Evolutionary conservation across 1,140 invertebrate species (phyloP).

Genomic region (Eurosta solidaginis): DNA sequence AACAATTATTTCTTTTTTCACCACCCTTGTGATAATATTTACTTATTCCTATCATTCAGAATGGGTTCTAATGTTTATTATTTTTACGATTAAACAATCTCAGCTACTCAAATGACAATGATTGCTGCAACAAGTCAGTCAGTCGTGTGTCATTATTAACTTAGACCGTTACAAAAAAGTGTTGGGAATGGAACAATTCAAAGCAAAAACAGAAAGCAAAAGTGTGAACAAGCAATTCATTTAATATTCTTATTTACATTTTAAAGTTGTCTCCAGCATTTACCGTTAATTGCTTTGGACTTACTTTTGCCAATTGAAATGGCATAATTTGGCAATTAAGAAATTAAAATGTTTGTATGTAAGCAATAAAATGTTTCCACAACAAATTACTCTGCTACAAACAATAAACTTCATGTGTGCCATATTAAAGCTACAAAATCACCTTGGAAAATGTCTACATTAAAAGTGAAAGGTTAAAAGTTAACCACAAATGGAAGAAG

Average conservation of each 20-base stretch:
- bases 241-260: not conserved
- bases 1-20: too few species aligned
- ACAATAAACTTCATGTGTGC: too few species aligned
- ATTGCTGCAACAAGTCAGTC: not conserved
- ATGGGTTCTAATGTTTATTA: too few species aligned
- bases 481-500: too few species aligned
- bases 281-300: not conserved
- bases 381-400: not conserved
- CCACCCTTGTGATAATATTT: too few species aligned
- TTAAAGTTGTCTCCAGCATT: not conserved
- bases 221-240: not conserved
- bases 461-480: too few species aligned
- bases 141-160: slow-evolving; percentile 25
- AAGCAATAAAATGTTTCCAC: not conserved
- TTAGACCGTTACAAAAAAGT: slow-evolving; percentile 6
- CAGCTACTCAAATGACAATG: slow-evolving; percentile 21
- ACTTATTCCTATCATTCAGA: too few species aligned
- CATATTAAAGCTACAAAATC: too few species aligned
- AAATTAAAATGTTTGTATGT: too few species aligned
- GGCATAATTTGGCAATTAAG: slow-evolving; percentile 37
- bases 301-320: slow-evolving; percentile 42
- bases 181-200: not conserved
- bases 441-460: too few species aligned
- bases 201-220: not conserved
- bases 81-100: slow-evolving; percentile 1